These are phyloP conservation scores for Pinctada fucata DNA, from an alignment of 2,888 invertebrate genomes.

Conservation along the genomic window DNA sequence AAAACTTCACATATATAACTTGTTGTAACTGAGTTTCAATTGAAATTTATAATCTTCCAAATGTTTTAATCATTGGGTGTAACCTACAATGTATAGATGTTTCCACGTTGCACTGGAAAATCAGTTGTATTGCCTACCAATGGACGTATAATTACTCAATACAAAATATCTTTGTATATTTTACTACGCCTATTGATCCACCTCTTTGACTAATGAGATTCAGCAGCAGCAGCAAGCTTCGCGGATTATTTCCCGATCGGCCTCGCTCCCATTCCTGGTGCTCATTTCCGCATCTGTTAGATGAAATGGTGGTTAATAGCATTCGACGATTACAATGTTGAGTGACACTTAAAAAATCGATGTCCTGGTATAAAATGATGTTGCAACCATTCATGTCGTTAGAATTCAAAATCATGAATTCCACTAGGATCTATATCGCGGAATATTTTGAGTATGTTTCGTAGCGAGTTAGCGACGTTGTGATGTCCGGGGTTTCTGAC, in stretches of 20 bases:
- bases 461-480: conserved; percentile 1
- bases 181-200: too few species aligned
- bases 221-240: not conserved
- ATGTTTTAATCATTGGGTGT: too few species aligned
- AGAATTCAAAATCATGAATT: not conserved
- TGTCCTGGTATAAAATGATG: not conserved
- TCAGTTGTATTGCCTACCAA: too few species aligned
- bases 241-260: not conserved
- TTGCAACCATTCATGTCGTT: not conserved
- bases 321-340: not conserved
- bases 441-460: conserved; percentile 8
- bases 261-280: not conserved
- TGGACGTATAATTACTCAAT: too few species aligned
- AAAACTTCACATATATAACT: too few species aligned
- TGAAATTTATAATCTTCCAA: too few species aligned
- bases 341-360: not conserved
- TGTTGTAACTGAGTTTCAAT: too few species aligned
- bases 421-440: not conserved
- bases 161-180: too few species aligned
- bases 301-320: not conserved
- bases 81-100: too few species aligned
- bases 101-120: too few species aligned
- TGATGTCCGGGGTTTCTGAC: not conserved
- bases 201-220: not conserved
- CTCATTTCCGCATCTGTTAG: not conserved